Percentiles rank a stretch among this genome's conserved stretches.
Conservation (phyloP, 2,888 invertebrate species). For the Phortica okadai region DNA sequence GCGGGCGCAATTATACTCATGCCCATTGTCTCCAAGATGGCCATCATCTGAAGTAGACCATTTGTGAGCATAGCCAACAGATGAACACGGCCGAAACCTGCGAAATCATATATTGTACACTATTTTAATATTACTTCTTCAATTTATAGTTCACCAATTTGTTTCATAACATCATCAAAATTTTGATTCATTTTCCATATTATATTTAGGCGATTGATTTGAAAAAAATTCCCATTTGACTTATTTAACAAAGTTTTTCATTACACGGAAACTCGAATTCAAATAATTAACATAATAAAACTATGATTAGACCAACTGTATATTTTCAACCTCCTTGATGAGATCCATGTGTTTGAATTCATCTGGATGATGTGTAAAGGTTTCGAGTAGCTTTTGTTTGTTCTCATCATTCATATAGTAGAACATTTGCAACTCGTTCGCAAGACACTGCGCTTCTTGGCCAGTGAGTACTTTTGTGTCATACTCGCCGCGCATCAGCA, state of each 20-base stretch:
- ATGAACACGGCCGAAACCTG: slow-evolving; percentile 57
- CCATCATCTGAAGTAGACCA: slow-evolving; percentile 57
- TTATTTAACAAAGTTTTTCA: background rate
- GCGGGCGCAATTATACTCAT: slow-evolving; percentile 55
- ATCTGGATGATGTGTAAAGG: slow-evolving; percentile 84
- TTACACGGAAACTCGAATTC: background rate
- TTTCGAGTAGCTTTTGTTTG: slow-evolving; percentile 81
- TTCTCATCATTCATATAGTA: slow-evolving; percentile 82
- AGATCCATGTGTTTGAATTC: slow-evolving; percentile 90
- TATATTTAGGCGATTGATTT: background rate
- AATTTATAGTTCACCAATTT: slow-evolving; percentile 22
- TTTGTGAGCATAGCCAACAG: slow-evolving; percentile 50
- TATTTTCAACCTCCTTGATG: slow-evolving; percentile 85
- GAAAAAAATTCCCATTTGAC: background rate
- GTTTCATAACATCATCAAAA: slow-evolving; percentile 18
- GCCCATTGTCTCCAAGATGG: slow-evolving; percentile 61
- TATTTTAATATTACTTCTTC: background rate
- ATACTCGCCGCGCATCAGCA: slow-evolving; percentile 91
- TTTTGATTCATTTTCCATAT: background rate
- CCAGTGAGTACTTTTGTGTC: slow-evolving; percentile 86
- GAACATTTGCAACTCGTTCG: slow-evolving; percentile 90
- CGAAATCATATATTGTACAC: slow-evolving; percentile 34
- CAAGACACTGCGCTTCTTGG: slow-evolving; percentile 90
- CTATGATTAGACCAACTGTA: slow-evolving; percentile 74
- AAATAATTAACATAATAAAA: background rate